phyloP scores from a whole-genome alignment of 2,797 vertebrate species.

The Centropyge bicolor region DNA sequence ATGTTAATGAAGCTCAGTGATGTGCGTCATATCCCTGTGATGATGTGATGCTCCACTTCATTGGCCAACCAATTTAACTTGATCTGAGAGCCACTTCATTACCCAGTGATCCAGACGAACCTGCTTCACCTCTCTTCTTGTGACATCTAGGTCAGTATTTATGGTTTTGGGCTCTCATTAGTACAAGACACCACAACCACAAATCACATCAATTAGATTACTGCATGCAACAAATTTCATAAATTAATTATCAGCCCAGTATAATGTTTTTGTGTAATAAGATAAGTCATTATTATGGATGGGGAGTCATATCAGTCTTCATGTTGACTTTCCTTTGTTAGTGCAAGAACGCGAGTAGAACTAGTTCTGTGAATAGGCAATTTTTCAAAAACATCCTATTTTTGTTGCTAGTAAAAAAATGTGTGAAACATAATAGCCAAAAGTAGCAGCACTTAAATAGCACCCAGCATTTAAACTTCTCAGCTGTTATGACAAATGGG shows the following conservation, averaged over 20 bases:
- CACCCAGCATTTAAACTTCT: neutral
- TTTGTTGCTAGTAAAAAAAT: too few species aligned
- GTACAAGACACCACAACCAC: constrained; percentile 2
- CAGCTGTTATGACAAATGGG: neutral
- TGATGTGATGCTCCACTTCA: constrained; percentile 63
- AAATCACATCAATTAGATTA: too few species aligned
- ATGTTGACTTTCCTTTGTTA: too few species aligned
- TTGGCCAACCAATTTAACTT: constrained; percentile 8
- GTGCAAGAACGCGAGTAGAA: too few species aligned
- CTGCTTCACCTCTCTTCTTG: constrained; percentile 18
- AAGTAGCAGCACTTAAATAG: neutral
- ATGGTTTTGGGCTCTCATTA: constrained; percentile 33
- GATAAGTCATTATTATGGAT: too few species aligned
- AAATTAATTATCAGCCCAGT: too few species aligned
- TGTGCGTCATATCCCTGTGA: constrained; percentile 68
- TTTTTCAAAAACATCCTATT: too few species aligned
- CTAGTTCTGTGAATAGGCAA: too few species aligned
- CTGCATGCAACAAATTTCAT: too few species aligned
- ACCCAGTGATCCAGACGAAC: constrained; percentile 39
- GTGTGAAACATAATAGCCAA: too few species aligned
- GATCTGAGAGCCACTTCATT: constrained; percentile 30
- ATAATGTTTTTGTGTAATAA: too few species aligned
- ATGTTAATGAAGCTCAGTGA: constrained; percentile 70
- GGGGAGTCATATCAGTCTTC: too few species aligned
- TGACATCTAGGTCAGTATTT: constrained; percentile 35